Base-by-base conservation (phyloP, 2,888 invertebrate genomes). In the Ethmia dodecea region DNA sequence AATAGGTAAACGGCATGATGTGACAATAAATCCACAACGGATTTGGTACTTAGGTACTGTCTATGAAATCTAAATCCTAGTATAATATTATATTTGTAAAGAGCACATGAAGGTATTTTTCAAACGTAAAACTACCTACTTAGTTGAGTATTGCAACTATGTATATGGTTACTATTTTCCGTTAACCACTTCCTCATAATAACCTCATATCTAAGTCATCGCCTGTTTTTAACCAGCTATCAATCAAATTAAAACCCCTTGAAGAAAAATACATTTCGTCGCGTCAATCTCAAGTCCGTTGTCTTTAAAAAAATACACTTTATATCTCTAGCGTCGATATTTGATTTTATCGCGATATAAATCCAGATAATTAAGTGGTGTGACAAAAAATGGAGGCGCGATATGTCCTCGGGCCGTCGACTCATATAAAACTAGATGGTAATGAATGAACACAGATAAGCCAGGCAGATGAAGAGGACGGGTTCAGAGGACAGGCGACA, bases 401-500 rank as follows among this genome's bases (percentile, higher is more conserved):
- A 80, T 83, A 65, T 74, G 78, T 81, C 78, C 74, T 77, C 76
- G 80, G 72, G 55, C 76, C 80, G 81, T 83, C 80, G 83, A 76
- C 70, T 84, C 66, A 69, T 74, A 81, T 80, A 79, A 74, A 74
- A 70, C 79, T 80, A 83, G 84, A 83, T 84, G 73, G 79, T 81
- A 84, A 84, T 84, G 84, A 84, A 84, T 84, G 84, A 84, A 84
- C 68, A 38, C 55, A 79, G 84, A 84, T 84, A 84, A 84, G 70
- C 49, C 55, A 80, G 67, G 47, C 54, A 74, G 77, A 74, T 61
- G 76, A 71, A 74, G 69, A 68, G 72, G 71, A 71, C 67, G 73
- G 65, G 69, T 63, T 64, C 66, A 66, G 63, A 61, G 66, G 71
- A 69, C 70, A 64, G 55, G 64, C 62, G 72, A 74, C 76, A 70